Base-by-base conservation (phyloP, 2,888 invertebrate genomes). In the Anorthoa munda region DNA sequence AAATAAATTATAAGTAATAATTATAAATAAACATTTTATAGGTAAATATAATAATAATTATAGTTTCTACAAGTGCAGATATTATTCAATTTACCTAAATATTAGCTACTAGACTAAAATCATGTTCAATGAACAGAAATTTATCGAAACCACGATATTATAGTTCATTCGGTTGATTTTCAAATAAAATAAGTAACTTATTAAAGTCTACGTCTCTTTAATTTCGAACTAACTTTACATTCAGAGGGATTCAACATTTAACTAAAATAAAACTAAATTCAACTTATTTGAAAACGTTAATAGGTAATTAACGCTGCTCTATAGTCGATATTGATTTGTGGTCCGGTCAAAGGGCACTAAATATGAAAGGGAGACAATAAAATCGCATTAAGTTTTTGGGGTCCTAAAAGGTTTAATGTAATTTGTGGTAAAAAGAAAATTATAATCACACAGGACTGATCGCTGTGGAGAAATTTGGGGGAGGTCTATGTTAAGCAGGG, bases 241-340 rank as follows among this genome's bases (percentile, higher is more conserved):
- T 65, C 13, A 65, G 12, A 39, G 7, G 59, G 45, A 76, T 77
- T 59, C 45, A 76, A 70, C 18, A 31, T 66, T 50, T 21, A 70
- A 71, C 45, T 64, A 48, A 2, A 69, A 64, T 76, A 66, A 51
- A 69, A 72, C 58, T 69, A 67, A 21, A 61, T 64, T 50, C 51
- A 70, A 76, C n/a, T 77, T 70, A 85, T 65, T 76, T 72, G 26
- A 15, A 64, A 75, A 72, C 45, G 45, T 72, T 75, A 72, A 65
- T 59, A 68, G 50, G 26, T 87, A 85, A 83, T 83, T 87, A 79
- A 56, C 48, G 66, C 51, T 70, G 23, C 73, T 72, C 63, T 73
- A 18, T 21, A 23, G 51, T 55, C 58, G 46, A 58, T 69, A 73
- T 73, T 66, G 65, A 82, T 77, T 85, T 60, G 17, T 21, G 21